A percentile compares a stretch with the other conserved stretches of the same genome.
These are phyloP conservation scores for Cryptus viduatorius DNA, from an alignment of 2,888 invertebrate genomes.

Conservation along the genomic window DNA sequence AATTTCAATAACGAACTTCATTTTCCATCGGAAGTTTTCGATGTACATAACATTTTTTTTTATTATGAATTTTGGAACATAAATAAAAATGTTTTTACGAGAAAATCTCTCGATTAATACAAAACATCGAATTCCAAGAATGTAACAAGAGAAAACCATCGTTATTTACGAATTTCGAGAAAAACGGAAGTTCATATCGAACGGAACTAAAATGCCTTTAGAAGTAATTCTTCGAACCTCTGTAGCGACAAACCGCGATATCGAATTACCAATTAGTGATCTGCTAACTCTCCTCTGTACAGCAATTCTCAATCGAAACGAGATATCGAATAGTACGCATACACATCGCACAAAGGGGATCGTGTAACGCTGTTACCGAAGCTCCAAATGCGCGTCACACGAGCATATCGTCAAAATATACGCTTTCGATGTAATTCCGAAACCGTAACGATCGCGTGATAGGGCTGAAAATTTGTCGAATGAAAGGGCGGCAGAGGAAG, in stretches of 20 bases:
- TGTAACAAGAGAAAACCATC: too few relatives aligned
- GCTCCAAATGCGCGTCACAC: neutral
- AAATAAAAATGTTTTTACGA: too few relatives aligned
- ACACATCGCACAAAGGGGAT: neutral
- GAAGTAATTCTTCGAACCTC: neutral
- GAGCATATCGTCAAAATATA: neutral
- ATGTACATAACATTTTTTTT: too few relatives aligned
- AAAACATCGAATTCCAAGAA: too few relatives aligned
- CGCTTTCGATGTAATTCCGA: neutral
- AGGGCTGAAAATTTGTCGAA: neutral
- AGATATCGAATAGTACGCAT: slow-evolving; percentile 27
- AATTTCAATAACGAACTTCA: too few relatives aligned
- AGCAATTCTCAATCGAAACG: neutral
- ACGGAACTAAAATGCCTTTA: too few relatives aligned
- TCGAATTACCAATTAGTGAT: slow-evolving; percentile 29
- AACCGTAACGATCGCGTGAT: neutral
- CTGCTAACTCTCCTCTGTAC: neutral
- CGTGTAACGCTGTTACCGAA: neutral
- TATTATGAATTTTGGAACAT: too few relatives aligned
- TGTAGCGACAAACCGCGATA: neutral
- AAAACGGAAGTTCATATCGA: too few relatives aligned
- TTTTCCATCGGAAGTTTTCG: too few relatives aligned
- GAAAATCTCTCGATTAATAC: too few relatives aligned
- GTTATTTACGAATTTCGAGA: too few relatives aligned
- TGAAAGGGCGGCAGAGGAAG: neutral